These are phyloP conservation scores for Glyphotaelius pellucidus DNA, from an alignment of 2,888 invertebrate species.

Conservation along the genomic window DNA sequence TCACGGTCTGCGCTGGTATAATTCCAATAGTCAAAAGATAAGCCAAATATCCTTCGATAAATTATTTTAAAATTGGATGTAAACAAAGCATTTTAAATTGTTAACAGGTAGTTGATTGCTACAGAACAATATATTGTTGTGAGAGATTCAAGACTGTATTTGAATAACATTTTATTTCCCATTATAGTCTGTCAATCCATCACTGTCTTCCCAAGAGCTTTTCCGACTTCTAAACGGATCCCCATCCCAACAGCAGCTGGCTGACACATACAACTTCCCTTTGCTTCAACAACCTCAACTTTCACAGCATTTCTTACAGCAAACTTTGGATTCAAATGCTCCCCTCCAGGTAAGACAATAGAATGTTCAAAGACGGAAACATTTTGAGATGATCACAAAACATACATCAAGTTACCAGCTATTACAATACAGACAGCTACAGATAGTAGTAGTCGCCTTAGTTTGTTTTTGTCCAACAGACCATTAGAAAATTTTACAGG, in stretches of 20 bases:
- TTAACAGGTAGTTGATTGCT: no score
- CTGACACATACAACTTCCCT: slow-evolving; percentile 74
- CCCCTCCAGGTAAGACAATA: slow-evolving; percentile 69
- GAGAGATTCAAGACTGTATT: not conserved
- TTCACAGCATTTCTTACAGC: slow-evolving; percentile 70
- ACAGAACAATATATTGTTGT: not conserved
- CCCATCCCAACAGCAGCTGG: slow-evolving; percentile 72
- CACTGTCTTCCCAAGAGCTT: slow-evolving; percentile 72
- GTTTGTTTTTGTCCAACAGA: no score
- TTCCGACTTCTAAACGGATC: slow-evolving; percentile 73
- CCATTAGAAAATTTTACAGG: no score
- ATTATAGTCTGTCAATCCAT: slow-evolving; percentile 51
- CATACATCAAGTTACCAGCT: not conserved
- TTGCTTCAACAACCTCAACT: slow-evolving; percentile 72
- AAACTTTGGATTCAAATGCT: slow-evolving; percentile 69
- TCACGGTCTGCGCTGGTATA: no score
- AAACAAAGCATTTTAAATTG: no score
- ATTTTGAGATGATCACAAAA: not conserved
- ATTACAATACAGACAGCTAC: no score
- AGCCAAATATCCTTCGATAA: no score
- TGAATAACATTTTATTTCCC: not conserved
- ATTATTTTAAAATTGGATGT: no score
- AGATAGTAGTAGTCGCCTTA: no score
- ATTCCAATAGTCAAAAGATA: no score
- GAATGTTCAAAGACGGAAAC: not conserved